phyloP scores from a whole-genome alignment of 2,797 vertebrate genomes.

The Eremophila alpestris region DNA sequence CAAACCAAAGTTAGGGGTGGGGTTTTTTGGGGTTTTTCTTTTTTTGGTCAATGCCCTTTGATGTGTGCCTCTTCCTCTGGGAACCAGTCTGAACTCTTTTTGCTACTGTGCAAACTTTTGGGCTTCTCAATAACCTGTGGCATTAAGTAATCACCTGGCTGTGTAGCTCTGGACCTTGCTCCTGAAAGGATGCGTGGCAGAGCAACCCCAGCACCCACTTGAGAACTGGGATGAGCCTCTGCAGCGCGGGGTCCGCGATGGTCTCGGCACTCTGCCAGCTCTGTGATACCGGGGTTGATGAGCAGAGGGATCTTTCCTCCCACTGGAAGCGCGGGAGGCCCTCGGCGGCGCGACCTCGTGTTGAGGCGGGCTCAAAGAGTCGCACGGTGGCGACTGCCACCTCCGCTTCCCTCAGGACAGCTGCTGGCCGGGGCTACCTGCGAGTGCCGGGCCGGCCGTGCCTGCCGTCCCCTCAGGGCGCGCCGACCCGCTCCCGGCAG shows the following conservation, averaged over 20 bases:
- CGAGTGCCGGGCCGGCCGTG: fast-evolving
- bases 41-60: background rate
- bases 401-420: background rate
- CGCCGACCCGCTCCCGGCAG: background rate
- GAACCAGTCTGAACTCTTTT: background rate
- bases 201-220: background rate
- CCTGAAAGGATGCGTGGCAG: background rate
- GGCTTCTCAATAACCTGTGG: background rate
- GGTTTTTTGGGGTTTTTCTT: background rate
- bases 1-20: background rate
- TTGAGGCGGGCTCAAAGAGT: background rate
- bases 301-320: background rate
- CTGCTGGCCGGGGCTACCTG: background rate
- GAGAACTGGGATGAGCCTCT: background rate
- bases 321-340: background rate
- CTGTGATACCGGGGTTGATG: background rate
- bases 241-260: background rate
- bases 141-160: background rate
- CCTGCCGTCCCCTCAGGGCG: background rate
- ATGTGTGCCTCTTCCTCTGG: background rate
- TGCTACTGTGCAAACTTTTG: background rate
- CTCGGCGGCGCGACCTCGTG: background rate
- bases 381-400: background rate
- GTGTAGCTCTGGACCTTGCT: fast-evolving
- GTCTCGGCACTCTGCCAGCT: background rate